Evolutionary conservation across 1,140 invertebrate species (phyloP), one percentile per base, ranked within the genome.

Genomic region (Tetragnatha versicolor): DNA sequence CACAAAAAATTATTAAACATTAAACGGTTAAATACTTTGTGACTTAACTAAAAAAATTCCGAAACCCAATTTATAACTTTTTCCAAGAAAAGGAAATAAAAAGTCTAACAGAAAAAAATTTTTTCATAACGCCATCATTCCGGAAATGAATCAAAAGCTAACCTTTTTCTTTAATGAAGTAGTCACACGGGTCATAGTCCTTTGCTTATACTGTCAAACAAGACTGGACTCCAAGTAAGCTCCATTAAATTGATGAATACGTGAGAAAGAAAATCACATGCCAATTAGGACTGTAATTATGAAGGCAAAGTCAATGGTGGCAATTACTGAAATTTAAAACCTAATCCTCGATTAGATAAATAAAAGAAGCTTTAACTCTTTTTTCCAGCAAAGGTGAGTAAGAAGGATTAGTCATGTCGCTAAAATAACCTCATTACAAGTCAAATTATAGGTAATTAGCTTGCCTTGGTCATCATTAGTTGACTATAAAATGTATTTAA

Each of bases 261-360:
- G 29, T 12, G 22, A 33, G 5, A 7, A 55, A 58, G 35, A 58
- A 42, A 58, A 33, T 58, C 17, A 17, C 27, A n/a, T 33, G 55
- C 29, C 20, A n/a, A 14, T 58, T 14, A 33, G 55, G 35, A 35
- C 29, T 31, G 31, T 58, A 58, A 58, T 58, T 58, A 58, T 31
- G 55, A n/a, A 29, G 25, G 31, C 31, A 29, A 55, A 58, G 35
- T 33, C 55, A 58, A 58, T 7, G n/a, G 49, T 22, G 51, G 55
- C 35, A 58, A 58, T 58, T 58, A 58, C 55, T 58, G 31, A 58
- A 58, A 58, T 58, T 58, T 51, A 51, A 51, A 51, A 51, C 49
- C 35, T 22, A 7, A 31, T 7, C 22, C 14, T 33, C 35, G 7
- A 17, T n/a, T 2, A 6, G 14, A n/a, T 0, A 58, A 58, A 58